Percentiles rank a stretch among this genome's conserved stretches.
These are phyloP conservation scores for Graphium colonna DNA, from an alignment of 2,888 invertebrate species.

Conservation along the genomic window DNA sequence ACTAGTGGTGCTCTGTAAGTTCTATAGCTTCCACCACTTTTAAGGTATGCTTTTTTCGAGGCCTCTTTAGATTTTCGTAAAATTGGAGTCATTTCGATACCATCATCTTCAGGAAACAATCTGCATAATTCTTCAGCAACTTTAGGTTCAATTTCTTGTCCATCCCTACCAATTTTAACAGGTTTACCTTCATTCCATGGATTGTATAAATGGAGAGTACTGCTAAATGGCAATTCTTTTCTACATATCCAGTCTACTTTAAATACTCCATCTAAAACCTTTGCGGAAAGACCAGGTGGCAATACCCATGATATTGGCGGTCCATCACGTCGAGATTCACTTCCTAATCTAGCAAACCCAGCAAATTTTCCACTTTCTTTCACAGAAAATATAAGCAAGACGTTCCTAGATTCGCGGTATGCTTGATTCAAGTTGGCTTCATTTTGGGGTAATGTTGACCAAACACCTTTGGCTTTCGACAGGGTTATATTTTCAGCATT, in stretches of 20 bases:
- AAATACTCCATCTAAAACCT: conserved; percentile 97
- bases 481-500: conserved; percentile 97
- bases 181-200: conserved; percentile 99
- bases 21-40: conserved; percentile 74
- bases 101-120: conserved; percentile 95
- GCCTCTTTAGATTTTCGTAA: conserved; percentile 92
- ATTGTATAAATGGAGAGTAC: conserved; percentile 95
- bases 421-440: conserved; percentile 98
- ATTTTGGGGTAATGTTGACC: conserved; percentile 98
- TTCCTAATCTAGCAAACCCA: conserved; percentile 94
- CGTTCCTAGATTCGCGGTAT: conserved; percentile 94
- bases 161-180: conserved; percentile 99
- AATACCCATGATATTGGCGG: conserved; percentile 95
- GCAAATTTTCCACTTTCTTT: conserved; percentile 98
- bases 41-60: conserved; percentile 81
- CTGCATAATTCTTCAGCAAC: conserved; percentile 97
- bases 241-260: conserved; percentile 98
- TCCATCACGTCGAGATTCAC: conserved; percentile 94
- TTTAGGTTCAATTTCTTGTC: conserved; percentile 97
- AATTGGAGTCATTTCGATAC: conserved; percentile 93
- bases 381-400: conserved; percentile 96
- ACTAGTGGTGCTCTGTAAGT: conserved; percentile 71
- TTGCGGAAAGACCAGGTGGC: conserved; percentile 94
- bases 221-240: conserved; percentile 95
- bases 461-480: conserved; percentile 96